Percentiles rank a stretch among this genome's conserved stretches.
Evolutionary conservation across 2,797 vertebrate genomes (phyloP).

Genomic region (Mormyrops boulengeri): DNA sequence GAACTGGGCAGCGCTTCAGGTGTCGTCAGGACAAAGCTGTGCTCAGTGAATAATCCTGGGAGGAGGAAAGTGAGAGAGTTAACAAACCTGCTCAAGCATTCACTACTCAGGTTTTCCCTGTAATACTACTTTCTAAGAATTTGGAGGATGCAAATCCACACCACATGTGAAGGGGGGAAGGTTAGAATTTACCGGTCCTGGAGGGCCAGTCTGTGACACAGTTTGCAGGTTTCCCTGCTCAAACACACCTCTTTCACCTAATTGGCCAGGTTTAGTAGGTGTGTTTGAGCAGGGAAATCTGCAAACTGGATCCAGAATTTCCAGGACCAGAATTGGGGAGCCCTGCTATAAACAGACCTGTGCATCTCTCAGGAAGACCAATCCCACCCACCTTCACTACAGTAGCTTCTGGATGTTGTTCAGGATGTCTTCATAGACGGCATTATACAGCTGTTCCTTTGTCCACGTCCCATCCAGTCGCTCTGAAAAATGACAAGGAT

Average conservation of each 20-base stretch:
- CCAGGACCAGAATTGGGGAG: background rate
- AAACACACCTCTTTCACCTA: background rate
- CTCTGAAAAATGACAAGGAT: slow-evolving; percentile 49
- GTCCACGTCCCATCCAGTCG: slow-evolving; percentile 75
- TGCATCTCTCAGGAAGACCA: background rate
- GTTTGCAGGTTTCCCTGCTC: background rate
- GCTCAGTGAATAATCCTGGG: background rate
- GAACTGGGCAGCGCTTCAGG: background rate
- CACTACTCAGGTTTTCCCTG: background rate
- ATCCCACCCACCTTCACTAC: background rate
- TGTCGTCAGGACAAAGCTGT: background rate
- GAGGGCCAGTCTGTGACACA: background rate
- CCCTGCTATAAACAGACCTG: background rate
- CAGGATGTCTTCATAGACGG: slow-evolving; percentile 72
- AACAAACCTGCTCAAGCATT: background rate
- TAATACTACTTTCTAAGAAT: background rate
- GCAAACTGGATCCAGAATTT: background rate
- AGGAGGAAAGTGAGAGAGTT: background rate
- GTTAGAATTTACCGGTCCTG: background rate
- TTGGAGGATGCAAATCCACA: background rate
- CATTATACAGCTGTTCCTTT: slow-evolving; percentile 69
- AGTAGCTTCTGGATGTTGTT: slow-evolving; percentile 50
- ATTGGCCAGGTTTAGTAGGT: background rate
- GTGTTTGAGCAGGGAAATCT: background rate
- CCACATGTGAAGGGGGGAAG: background rate